Evolutionary conservation across 2,888 invertebrate genomes (phyloP).

Genomic region (Ernsta delagoae): DNA sequence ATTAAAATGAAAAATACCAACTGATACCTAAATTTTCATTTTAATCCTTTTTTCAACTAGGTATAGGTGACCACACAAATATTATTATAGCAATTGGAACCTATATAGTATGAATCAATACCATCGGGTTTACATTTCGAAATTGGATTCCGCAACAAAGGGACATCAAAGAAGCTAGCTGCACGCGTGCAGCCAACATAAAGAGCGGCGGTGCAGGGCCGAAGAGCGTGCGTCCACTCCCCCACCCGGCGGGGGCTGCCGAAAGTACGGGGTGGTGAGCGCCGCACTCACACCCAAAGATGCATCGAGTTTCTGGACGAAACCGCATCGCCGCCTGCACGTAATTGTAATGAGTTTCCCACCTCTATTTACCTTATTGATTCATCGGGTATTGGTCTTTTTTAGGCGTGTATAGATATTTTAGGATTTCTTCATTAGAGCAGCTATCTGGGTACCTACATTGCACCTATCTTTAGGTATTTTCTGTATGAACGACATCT

Average conservation of each 20-base stretch:
- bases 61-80: background rate
- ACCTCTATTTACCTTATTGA: constrained; percentile 55
- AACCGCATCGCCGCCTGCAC: constrained; percentile 73
- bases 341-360: constrained; percentile 77
- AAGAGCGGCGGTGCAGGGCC: constrained; percentile 75
- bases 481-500: no score
- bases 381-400: constrained; percentile 33
- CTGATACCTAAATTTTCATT: no score
- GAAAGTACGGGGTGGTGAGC: constrained; percentile 56
- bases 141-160: constrained; percentile 81
- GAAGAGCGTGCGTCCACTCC: constrained; percentile 83
- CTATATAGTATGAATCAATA: background rate
- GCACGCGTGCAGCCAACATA: constrained; percentile 80
- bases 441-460: no score
- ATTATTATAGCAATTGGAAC: background rate
- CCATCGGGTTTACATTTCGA: constrained; percentile 48
- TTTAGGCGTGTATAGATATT: background rate
- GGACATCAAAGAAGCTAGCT: constrained; percentile 81
- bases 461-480: no score
- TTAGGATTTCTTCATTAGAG: background rate
- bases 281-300: constrained; percentile 57
- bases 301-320: constrained; percentile 80
- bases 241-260: constrained; percentile 54
- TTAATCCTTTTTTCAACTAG: background rate
- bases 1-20: no score